A percentile compares a stretch with the other conserved stretches of the same genome.
phyloP scores from a whole-genome alignment of 2,888 invertebrate species.

The Thumatha senex region DNA sequence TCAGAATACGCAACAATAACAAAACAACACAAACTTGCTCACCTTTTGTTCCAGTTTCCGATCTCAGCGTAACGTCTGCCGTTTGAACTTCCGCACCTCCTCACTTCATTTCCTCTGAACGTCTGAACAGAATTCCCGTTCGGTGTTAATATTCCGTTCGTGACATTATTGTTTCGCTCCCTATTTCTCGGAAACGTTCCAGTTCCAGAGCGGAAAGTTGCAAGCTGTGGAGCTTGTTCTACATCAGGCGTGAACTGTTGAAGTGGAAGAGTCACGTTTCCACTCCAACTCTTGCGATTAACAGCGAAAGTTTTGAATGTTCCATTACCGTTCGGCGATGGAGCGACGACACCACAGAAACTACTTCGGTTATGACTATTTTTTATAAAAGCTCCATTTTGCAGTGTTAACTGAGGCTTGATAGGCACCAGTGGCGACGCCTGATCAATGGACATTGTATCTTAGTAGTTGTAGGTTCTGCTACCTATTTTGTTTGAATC shows the following conservation, averaged over 20 bases:
- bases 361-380: slow-evolving; percentile 82
- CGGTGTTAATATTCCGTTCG: slow-evolving; percentile 79
- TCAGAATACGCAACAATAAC: slow-evolving; percentile 22
- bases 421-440: slow-evolving; percentile 80
- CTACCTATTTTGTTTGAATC: slow-evolving; percentile 65
- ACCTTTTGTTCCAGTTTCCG: slow-evolving; percentile 84
- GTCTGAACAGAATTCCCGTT: slow-evolving; percentile 78
- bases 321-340: slow-evolving; percentile 73
- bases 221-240: slow-evolving; percentile 71
- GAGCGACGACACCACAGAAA: slow-evolving; percentile 77
- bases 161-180: slow-evolving; percentile 76
- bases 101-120: slow-evolving; percentile 80
- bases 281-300: slow-evolving; percentile 82
- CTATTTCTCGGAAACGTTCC: slow-evolving; percentile 80
- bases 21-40: slow-evolving; percentile 48
- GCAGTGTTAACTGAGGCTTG: slow-evolving; percentile 70
- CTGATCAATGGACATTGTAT: slow-evolving; percentile 82
- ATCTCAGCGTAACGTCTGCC: slow-evolving; percentile 84
- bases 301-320: slow-evolving; percentile 79
- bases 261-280: slow-evolving; percentile 78
- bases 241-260: slow-evolving; percentile 71
- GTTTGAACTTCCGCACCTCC: slow-evolving; percentile 78
- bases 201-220: slow-evolving; percentile 77
- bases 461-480: slow-evolving; percentile 59
- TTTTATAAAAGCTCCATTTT: slow-evolving; percentile 79